Conservation (phyloP, 2,113 vertebrate genomes). For the Clarias gariepinus region DNA sequence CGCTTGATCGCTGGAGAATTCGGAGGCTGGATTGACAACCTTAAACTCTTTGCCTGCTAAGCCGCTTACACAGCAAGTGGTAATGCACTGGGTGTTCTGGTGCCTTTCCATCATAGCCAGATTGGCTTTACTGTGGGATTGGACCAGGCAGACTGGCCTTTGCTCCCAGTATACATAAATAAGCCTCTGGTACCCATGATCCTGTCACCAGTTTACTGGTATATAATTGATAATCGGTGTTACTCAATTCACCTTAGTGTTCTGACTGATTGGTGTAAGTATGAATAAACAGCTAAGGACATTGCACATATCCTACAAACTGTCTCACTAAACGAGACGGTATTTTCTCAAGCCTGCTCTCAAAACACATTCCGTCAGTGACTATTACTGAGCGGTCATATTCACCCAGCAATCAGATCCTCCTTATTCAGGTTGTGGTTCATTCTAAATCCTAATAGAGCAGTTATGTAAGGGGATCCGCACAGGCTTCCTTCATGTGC, state of each 20-base stretch:
- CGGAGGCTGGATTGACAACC: no score
- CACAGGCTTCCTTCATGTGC: constrained; percentile 11
- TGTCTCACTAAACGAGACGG: background rate
- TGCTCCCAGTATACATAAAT: no score
- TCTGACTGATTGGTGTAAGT: background rate
- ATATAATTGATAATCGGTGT: no score
- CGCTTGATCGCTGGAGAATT: no score
- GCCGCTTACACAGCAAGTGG: no score
- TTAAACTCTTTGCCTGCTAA: no score
- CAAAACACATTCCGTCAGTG: background rate
- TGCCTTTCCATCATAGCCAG: no score
- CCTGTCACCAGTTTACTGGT: no score
- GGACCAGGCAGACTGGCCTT: no score
- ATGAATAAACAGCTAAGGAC: constrained; percentile 16
- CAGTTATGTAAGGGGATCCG: background rate
- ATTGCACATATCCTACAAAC: constrained; percentile 11
- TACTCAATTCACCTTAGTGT: background rate
- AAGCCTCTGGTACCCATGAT: no score
- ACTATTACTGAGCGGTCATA: background rate
- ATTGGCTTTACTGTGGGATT: no score
- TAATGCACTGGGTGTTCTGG: no score
- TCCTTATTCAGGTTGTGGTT: background rate
- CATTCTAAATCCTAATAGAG: background rate
- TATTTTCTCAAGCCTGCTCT: constrained; percentile 5
- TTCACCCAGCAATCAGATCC: background rate